Percentiles rank a stretch among this genome's conserved stretches.
Evolutionary conservation across 2,797 vertebrate genomes (phyloP).

Genomic region (Parauchenoglanis punctatus): DNA sequence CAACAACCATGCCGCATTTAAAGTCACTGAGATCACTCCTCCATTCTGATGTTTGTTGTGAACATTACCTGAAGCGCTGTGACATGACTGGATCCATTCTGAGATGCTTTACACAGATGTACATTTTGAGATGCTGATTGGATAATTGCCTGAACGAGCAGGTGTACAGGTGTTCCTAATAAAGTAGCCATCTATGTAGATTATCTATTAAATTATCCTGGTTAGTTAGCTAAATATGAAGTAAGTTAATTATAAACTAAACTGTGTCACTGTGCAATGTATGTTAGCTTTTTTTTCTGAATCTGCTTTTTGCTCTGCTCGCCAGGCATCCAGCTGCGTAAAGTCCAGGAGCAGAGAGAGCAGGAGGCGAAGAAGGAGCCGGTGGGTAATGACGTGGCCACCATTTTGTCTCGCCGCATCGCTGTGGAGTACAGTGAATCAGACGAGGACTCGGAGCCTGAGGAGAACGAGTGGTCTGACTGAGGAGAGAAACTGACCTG

Average conservation of each 20-base stretch:
- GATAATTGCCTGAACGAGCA: neutral
- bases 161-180: neutral
- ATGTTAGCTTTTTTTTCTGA: neutral
- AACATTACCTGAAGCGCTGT: neutral
- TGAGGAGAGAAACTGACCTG: conserved; percentile 57
- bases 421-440: conserved; percentile 89
- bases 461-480: conserved; percentile 90
- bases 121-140: too few relatives aligned
- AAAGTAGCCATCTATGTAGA: neutral
- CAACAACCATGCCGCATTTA: neutral
- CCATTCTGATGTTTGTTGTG: neutral
- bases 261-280: neutral
- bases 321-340: conserved; percentile 84
- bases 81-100: neutral
- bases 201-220: neutral
- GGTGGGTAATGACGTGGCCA: conserved; percentile 84
- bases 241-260: neutral
- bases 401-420: conserved; percentile 85
- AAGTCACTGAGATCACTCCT: neutral
- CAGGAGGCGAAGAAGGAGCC: conserved; percentile 89
- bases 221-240: neutral
- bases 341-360: conserved; percentile 87
- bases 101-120: too few relatives aligned
- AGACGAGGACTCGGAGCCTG: conserved; percentile 86
- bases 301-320: neutral